Evolutionary conservation across 1,140 invertebrate genomes (phyloP).

Genomic region (silkworm (Bombyx mori)): DNA sequence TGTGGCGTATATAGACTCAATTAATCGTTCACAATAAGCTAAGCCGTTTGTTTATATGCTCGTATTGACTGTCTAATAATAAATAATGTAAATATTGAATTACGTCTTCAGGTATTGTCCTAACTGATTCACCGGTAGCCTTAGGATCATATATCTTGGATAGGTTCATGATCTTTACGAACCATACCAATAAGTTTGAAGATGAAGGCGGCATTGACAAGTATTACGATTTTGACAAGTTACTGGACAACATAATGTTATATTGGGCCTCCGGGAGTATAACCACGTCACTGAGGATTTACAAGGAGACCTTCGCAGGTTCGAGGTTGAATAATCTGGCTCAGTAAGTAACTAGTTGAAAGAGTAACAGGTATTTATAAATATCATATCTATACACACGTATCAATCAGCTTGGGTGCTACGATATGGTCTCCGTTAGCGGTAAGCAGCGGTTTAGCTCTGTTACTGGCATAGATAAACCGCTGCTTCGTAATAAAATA

Average conservation of each 20-base stretch:
- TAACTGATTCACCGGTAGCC: slow-evolving; percentile 3
- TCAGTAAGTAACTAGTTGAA: too few relatives aligned
- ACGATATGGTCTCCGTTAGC: too few relatives aligned
- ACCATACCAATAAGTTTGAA: slow-evolving; percentile 42
- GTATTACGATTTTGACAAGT: slow-evolving; percentile 73
- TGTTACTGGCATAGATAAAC: too few relatives aligned
- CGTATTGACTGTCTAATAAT: neutral
- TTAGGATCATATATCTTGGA: slow-evolving; percentile 5
- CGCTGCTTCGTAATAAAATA: too few relatives aligned
- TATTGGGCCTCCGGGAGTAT: slow-evolving; percentile 82
- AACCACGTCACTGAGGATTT: slow-evolving; percentile 77
- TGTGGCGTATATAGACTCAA: too few relatives aligned
- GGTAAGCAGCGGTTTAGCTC: too few relatives aligned
- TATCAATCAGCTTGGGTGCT: too few relatives aligned
- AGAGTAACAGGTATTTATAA: too few relatives aligned
- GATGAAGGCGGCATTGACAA: slow-evolving; percentile 75
- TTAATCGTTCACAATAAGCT: too few relatives aligned
- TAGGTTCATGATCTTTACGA: slow-evolving; percentile 71
- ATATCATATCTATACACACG: too few relatives aligned
- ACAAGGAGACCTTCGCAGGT: slow-evolving; percentile 67
- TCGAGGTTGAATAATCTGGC: too few relatives aligned
- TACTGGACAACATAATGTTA: slow-evolving; percentile 84
- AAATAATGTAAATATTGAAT: neutral
- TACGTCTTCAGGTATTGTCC: slow-evolving; percentile 69
- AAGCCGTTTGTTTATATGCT: too few relatives aligned